Percentiles rank a stretch among this genome's conserved stretches.
phyloP scores from a whole-genome alignment of 1,140 invertebrate species.

The Diabrotica virgifera region DNA sequence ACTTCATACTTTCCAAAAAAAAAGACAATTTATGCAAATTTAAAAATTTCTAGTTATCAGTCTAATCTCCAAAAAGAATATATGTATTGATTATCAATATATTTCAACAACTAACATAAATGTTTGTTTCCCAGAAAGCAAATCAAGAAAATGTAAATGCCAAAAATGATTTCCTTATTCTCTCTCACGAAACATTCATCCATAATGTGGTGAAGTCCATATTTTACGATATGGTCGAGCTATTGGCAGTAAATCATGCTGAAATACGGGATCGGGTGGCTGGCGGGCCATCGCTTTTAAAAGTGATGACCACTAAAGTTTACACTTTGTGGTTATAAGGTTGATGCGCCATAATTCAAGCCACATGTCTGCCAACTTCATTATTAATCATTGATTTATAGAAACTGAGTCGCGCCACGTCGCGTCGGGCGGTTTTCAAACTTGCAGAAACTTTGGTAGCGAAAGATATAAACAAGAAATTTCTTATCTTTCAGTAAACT shows the following conservation, averaged over 20 bases:
- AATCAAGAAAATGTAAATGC: too few species aligned
- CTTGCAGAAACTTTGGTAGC: too few species aligned
- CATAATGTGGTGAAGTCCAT: conserved; percentile 11
- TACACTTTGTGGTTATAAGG: conserved; percentile 19
- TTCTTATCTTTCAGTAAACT: too few species aligned
- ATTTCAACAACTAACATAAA: too few species aligned
- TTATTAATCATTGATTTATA: conserved; percentile 20
- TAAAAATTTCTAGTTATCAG: too few species aligned
- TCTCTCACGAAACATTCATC: conserved; percentile 3
- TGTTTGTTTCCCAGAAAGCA: too few species aligned
- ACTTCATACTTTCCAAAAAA: too few species aligned
- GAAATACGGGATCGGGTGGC: conserved; percentile 5
- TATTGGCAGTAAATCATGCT: conserved; percentile 18
- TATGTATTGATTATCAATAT: too few species aligned
- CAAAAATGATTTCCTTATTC: not conserved
- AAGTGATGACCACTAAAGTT: conserved; percentile 22
- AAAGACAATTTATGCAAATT: too few species aligned
- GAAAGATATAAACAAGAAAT: too few species aligned
- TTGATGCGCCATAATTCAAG: conserved; percentile 19
- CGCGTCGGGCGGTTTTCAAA: too few species aligned
- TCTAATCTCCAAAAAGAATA: too few species aligned
- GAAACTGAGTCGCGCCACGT: not conserved
- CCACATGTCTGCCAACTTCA: conserved; percentile 18
- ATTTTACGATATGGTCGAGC: conserved; percentile 13
- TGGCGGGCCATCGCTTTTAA: conserved; percentile 15